Evolutionary conservation across 2,797 vertebrate species (phyloP), one percentile per base, ranked within the genome.

Genomic region (Prunella strophiata): DNA sequence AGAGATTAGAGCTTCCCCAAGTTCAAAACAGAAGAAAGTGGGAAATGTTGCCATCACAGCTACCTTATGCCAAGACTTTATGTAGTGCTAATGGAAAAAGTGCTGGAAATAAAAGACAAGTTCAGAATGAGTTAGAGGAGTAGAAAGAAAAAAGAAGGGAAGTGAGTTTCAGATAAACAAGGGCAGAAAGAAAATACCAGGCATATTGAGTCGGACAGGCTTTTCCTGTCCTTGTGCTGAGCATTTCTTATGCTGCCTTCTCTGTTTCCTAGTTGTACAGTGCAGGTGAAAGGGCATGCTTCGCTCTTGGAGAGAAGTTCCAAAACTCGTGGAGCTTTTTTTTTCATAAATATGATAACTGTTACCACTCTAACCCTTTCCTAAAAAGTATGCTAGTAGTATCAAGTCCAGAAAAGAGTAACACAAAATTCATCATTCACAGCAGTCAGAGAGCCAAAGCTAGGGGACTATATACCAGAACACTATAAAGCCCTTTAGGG

Each of bases 91-190:
- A 79, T 58, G 70, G 82, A 74, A 95, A 92, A 89, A 91, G 43
- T 40, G 21, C 20, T 96, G 73, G 66, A 81, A 91, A 77, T 63
- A 40, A 72, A 93, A 80, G 47, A 38, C 70, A 71, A 54, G 62
- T 68, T 66, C 58, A 81, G 58, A 92, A 65, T 9, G 50, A 80
- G 30, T 32, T 91, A 81, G 71, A 93, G 67, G 30, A 89, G 54
- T 34, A 43, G n/a, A 86, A 52, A n/a, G 32, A 65, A 94, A 81
- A 83, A 85, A 79, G 72, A 87, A 85, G 21, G 85, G 76, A 96
- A 95, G 76, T 86, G 66, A 55, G 36, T 85, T 94, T 88, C 80
- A 93, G 96, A 96, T 94, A 95, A 97, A 94, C 61, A 91, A 51
- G 61, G 66, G 70, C 48, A 80, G 52, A 76, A 89, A 89, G 67